A percentile compares a stretch with the other conserved stretches of the same genome.
Conservation (phyloP, 2,113 vertebrate species). For the Pimephales promelas region DNA sequence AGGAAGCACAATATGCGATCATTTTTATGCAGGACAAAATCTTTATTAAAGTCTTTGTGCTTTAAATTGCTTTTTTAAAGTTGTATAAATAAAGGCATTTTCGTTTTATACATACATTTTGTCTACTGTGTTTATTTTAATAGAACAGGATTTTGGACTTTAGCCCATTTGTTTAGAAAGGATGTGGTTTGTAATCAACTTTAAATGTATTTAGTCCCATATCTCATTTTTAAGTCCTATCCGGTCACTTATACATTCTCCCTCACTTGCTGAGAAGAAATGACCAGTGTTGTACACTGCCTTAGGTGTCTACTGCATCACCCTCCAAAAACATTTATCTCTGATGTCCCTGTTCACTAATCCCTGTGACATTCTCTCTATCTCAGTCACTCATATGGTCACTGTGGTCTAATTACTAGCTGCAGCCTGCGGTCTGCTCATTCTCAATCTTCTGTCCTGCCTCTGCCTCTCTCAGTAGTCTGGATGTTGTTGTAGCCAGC, state of each 20-base stretch:
- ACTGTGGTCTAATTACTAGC: slow-evolving; percentile 48
- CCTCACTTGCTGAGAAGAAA: slow-evolving; percentile 3
- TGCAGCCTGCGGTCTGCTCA: slow-evolving; percentile 32
- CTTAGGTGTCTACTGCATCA: slow-evolving; percentile 3
- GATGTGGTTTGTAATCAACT: too few relatives aligned
- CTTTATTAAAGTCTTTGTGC: slow-evolving; percentile 90
- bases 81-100: slow-evolving; percentile 88
- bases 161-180: neutral
- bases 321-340: slow-evolving; percentile 17
- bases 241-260: neutral
- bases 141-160: neutral
- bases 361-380: slow-evolving; percentile 53
- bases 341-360: slow-evolving; percentile 34
- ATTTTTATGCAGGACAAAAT: slow-evolving; percentile 83
- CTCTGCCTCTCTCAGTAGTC: neutral
- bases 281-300: slow-evolving; percentile 23
- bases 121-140: slow-evolving; percentile 13
- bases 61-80: slow-evolving; percentile 92
- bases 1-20: slow-evolving; percentile 95
- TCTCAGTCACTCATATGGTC: slow-evolving; percentile 11
- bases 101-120: slow-evolving; percentile 63
- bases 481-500: slow-evolving; percentile 42
- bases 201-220: too few relatives aligned
- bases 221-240: neutral
- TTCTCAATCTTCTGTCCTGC: slow-evolving; percentile 38